Evolutionary conservation across 2,888 invertebrate species (phyloP).

Genomic region (Meliscaeva auricollis): DNA sequence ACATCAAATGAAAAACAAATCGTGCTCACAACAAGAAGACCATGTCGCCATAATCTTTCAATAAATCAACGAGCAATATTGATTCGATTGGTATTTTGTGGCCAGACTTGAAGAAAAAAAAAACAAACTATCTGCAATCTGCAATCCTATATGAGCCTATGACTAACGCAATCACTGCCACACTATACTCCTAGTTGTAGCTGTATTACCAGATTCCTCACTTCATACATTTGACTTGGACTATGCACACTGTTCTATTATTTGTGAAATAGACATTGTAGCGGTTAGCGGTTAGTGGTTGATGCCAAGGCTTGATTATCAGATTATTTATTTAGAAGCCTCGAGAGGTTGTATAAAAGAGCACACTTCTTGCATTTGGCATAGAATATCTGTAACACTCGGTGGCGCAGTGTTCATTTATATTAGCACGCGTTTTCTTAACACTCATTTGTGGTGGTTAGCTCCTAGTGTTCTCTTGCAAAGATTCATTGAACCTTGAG

Average conservation of each 20-base stretch:
- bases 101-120: constrained; percentile 42
- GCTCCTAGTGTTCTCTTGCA: background rate
- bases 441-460: constrained; percentile 36
- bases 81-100: constrained; percentile 64
- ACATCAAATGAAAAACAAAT: constrained; percentile 10
- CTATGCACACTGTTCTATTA: constrained; percentile 30
- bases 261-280: constrained; percentile 45
- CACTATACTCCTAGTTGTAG: constrained; percentile 35
- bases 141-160: constrained; percentile 29
- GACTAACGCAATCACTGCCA: constrained; percentile 46
- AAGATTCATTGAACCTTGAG: constrained; percentile 54
- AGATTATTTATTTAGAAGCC: constrained; percentile 68
- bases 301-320: constrained; percentile 58
- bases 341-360: constrained; percentile 35
- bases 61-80: constrained; percentile 67
- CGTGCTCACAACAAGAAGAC: constrained; percentile 51
- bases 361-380: constrained; percentile 14
- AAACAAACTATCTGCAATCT: constrained; percentile 40
- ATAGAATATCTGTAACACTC: constrained; percentile 48
- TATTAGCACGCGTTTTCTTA: constrained; percentile 45
- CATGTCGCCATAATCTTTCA: constrained; percentile 46
- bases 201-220: constrained; percentile 42
- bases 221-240: constrained; percentile 33
- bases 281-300: constrained; percentile 43
- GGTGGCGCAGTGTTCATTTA: constrained; percentile 1